Base-by-base conservation (phyloP, 2,888 invertebrate species). In the Campoplex nolae region DNA sequence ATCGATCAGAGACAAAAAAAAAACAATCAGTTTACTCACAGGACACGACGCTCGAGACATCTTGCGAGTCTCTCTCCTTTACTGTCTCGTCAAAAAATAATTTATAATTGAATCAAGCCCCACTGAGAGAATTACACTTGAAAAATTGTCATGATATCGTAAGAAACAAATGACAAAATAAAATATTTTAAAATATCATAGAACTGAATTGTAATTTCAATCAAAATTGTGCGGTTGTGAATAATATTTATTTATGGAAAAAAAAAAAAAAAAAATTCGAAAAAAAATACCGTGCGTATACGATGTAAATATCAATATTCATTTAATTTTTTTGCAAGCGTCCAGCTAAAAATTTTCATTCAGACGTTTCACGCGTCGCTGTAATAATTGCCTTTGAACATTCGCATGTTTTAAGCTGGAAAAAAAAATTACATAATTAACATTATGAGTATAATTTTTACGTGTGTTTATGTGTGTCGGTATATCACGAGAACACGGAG, bases 41-140 rank as follows among this genome's bases (percentile, higher is more conserved):
- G 23, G 42, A 42, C 51, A 56, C 65, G 71, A 45, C 38, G 75
- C 48, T 62, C 54, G 75, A 82, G 42, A 68, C 67, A 51, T 70
- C 35, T n/a, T 56, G n/a, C 54, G 38, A 67, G 65, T 74, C 16
- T 51, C 16, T 81, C 23, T n/a, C 51, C 16, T 71, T 13, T 71
- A 16, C 38, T 42, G 70, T 18, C 86, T 86, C 88, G 74, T 86
- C 86, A 86, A 45, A 45, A 45, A 45, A 45, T 42, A 42, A 38
- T 3, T 56, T 79, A 83, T 62, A 73, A 83, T 77, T 71, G 75
- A 86, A 86, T 76, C 80, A 80, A 83, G 76, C 76, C 56, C 45
- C 71, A 23, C 76, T 68, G 77, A 18, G 4, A n/a, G n/a, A 51
- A 51, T 18, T 6, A n/a, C 7, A 18, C 7, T 16, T 7, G 51